These are phyloP conservation scores for Euleptes europaea DNA, from an alignment of 2,113 vertebrate species.

Conservation along the genomic window DNA sequence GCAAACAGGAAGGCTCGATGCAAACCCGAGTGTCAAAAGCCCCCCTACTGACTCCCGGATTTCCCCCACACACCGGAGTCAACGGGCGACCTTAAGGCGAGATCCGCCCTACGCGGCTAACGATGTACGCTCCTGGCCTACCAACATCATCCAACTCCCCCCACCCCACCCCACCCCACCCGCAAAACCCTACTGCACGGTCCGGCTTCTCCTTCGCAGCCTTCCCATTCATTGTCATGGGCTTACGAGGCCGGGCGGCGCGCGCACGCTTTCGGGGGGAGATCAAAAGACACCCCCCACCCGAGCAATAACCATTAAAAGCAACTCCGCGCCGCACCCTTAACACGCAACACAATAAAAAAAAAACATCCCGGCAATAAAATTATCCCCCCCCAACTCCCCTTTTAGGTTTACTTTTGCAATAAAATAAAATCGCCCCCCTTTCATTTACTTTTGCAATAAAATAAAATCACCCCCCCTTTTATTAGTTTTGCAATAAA, in stretches of 20 bases:
- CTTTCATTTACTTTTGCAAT: conserved; percentile 5
- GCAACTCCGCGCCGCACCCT: no score
- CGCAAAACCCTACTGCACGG: no score
- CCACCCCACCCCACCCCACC: not conserved
- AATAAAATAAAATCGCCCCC: conserved; percentile 47
- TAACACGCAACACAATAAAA: not conserved
- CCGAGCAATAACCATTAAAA: no score
- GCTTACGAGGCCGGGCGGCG: no score
- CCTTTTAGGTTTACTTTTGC: not conserved
- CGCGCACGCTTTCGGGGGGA: no score
- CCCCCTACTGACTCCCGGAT: no score
- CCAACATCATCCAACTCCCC: not conserved
- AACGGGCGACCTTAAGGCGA: fast-evolving
- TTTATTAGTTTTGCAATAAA: not conserved
- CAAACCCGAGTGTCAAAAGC: no score
- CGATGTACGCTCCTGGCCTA: not conserved
- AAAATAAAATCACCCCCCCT: not conserved
- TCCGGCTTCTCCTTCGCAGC: no score
- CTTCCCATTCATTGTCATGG: no score
- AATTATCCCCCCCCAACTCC: no score
- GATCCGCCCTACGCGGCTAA: not conserved
- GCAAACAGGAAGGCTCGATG: no score
- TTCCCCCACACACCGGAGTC: not conserved
- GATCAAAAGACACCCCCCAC: no score
- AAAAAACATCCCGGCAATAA: not conserved